phyloP scores from a whole-genome alignment of 2,888 invertebrate species.

The Eupsilia transversa region DNA sequence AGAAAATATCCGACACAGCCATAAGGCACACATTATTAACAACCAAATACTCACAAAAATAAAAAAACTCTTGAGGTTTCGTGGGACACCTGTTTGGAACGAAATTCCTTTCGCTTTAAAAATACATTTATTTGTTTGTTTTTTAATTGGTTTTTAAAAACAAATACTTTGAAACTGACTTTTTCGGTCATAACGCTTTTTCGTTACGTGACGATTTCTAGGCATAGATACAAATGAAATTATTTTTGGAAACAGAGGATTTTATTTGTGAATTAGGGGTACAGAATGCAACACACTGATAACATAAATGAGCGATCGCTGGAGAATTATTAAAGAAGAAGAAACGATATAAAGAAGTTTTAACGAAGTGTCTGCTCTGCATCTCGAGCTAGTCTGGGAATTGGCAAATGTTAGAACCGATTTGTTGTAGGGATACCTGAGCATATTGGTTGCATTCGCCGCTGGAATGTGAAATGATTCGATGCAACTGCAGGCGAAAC shows the following conservation, averaged over 20 bases:
- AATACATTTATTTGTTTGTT: too few relatives aligned
- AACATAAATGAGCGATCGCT: not conserved
- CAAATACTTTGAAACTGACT: too few relatives aligned
- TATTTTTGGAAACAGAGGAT: not conserved
- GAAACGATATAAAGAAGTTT: not conserved
- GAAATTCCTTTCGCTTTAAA: too few relatives aligned
- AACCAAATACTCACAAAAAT: not conserved
- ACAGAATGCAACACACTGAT: too few relatives aligned
- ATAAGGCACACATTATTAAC: not conserved
- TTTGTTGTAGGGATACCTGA: constrained; percentile 59
- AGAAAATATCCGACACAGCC: not conserved
- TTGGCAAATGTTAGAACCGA: constrained; percentile 49
- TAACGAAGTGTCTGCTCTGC: constrained; percentile 41
- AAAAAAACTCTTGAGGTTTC: too few relatives aligned
- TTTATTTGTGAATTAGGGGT: not conserved
- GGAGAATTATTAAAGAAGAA: not conserved
- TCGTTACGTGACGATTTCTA: too few relatives aligned
- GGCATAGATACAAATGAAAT: too few relatives aligned
- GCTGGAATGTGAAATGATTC: constrained; percentile 56
- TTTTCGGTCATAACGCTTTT: too few relatives aligned
- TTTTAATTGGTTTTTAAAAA: too few relatives aligned
- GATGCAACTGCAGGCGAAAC: constrained; percentile 30
- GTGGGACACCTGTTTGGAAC: too few relatives aligned
- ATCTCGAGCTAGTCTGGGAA: constrained; percentile 15
- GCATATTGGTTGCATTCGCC: constrained; percentile 54